Conservation (phyloP, 1,140 invertebrate species). For the Prorops nasuta region DNA sequence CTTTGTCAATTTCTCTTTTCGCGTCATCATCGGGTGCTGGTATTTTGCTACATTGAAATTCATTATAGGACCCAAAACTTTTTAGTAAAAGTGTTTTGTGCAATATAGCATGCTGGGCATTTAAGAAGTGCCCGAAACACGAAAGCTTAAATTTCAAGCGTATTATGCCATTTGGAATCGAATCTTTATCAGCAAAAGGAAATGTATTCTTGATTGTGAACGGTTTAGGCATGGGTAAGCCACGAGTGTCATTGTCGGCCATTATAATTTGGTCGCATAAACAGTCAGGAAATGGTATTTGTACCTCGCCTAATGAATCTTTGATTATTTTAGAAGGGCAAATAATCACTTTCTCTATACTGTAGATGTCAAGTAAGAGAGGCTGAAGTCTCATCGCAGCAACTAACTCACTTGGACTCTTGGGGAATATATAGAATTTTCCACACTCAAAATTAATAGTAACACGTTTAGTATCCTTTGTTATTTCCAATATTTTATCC, state of each 20-base stretch:
- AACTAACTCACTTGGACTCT: constrained; percentile 1
- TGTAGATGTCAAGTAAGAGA: constrained; percentile 12
- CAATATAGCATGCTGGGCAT: neutral
- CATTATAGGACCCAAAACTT: constrained; percentile 6
- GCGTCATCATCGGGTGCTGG: constrained; percentile 5
- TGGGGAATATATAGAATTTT: constrained; percentile 11
- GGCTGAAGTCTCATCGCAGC: constrained; percentile 4
- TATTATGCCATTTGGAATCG: constrained; percentile 3
- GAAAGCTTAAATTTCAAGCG: neutral
- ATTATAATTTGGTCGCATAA: constrained; percentile 15
- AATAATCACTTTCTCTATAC: constrained; percentile 1
- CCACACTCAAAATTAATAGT: constrained; percentile 7
- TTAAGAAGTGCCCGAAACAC: neutral
- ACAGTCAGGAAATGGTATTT: constrained; percentile 13
- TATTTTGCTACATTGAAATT: constrained; percentile 14
- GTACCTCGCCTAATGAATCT: constrained; percentile 2
- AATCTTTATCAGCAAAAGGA: constrained; percentile 4
- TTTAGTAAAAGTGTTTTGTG: constrained; percentile 11
- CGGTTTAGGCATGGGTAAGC: constrained; percentile 4
- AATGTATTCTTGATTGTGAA: constrained; percentile 14
- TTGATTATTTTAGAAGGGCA: constrained; percentile 13
- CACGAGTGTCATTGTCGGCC: constrained; percentile 4
- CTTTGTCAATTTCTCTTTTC: neutral
- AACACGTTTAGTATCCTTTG: neutral
- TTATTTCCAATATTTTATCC: constrained; percentile 2